A percentile compares a stretch with the other conserved stretches of the same genome.
Evolutionary conservation across 1,140 invertebrate genomes (phyloP).

Genomic region (Drosophila ercepeae): DNA sequence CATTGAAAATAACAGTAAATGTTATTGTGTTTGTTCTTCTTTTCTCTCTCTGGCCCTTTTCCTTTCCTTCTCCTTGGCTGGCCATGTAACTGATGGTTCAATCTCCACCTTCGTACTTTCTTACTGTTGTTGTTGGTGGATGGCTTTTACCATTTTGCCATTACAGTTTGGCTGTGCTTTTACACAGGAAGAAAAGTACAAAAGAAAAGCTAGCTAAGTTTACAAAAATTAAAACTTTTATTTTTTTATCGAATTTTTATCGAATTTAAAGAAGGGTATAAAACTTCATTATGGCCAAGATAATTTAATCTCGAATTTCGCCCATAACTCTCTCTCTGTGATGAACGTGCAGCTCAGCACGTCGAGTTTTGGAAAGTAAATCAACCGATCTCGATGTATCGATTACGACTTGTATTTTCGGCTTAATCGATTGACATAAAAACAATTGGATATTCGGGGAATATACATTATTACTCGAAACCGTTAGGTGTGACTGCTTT

Average conservation of each 20-base stretch:
- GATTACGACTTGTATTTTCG: conserved; percentile 19
- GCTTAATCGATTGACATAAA: conserved; percentile 27
- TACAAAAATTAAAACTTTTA: too few relatives aligned
- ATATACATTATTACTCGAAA: conserved; percentile 11
- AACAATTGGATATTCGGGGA: conserved; percentile 31
- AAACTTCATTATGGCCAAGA: too few relatives aligned
- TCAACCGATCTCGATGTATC: conserved; percentile 34
- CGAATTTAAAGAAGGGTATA: too few relatives aligned
- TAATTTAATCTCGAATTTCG: conserved; percentile 20
- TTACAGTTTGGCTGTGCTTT: conserved; percentile 36
- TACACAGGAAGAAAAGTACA: conserved; percentile 18
- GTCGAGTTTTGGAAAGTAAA: conserved; percentile 36
- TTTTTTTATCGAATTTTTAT: too few relatives aligned
- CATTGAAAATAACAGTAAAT: conserved; percentile 66
- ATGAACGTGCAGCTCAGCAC: conserved; percentile 29
- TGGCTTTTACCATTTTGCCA: conserved; percentile 41
- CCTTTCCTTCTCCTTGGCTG: conserved; percentile 14
- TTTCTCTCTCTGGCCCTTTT: conserved; percentile 13
- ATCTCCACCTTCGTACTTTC: conserved; percentile 35
- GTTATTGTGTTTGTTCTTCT: conserved; percentile 54
- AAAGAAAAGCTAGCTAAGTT: too few relatives aligned
- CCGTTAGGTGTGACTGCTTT: conserved; percentile 47
- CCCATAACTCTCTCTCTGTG: conserved; percentile 33
- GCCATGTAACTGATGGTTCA: conserved; percentile 46
- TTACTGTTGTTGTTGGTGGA: conserved; percentile 26